phyloP scores from a whole-genome alignment of 2,113 vertebrate species.

The Ceyx cyanopectus region DNA sequence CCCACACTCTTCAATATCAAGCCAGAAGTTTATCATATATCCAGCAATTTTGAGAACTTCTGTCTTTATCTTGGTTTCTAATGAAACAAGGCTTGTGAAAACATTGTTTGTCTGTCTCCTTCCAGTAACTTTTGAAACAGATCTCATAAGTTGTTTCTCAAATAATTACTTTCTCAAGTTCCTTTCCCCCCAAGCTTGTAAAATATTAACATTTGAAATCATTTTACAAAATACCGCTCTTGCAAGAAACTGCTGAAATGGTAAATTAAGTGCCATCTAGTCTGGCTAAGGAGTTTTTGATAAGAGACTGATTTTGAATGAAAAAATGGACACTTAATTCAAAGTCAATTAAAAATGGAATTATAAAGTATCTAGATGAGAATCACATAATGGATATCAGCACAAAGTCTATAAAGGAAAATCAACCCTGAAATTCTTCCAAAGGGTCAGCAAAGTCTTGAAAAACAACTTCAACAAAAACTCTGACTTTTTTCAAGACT shows the following conservation, averaged over 20 bases:
- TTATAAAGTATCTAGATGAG: slow-evolving; percentile 55
- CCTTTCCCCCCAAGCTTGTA: slow-evolving; percentile 1
- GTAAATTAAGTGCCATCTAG: slow-evolving; percentile 64
- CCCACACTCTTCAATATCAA: background rate
- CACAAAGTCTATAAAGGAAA: slow-evolving; percentile 42
- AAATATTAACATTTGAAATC: slow-evolving; percentile 47
- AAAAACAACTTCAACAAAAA: slow-evolving; percentile 25
- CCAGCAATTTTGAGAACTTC: background rate
- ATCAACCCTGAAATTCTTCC: slow-evolving; percentile 56
- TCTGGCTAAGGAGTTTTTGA: slow-evolving; percentile 40
- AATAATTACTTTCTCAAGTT: slow-evolving; percentile 3
- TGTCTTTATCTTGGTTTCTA: background rate
- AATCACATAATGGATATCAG: slow-evolving; percentile 55
- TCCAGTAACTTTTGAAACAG: background rate
- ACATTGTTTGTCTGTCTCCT: background rate
- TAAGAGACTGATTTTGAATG: slow-evolving; percentile 54
- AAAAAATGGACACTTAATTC: slow-evolving; percentile 59
- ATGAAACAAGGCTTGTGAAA: background rate
- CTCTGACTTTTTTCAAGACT: background rate
- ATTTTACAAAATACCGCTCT: background rate
- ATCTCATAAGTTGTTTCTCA: background rate
- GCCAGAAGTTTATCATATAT: background rate
- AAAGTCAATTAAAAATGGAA: slow-evolving; percentile 67
- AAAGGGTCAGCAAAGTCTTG: slow-evolving; percentile 37
- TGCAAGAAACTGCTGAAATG: slow-evolving; percentile 49